Base-by-base conservation (phyloP, 2,888 invertebrate species). In the Xanthorhoe designata region DNA sequence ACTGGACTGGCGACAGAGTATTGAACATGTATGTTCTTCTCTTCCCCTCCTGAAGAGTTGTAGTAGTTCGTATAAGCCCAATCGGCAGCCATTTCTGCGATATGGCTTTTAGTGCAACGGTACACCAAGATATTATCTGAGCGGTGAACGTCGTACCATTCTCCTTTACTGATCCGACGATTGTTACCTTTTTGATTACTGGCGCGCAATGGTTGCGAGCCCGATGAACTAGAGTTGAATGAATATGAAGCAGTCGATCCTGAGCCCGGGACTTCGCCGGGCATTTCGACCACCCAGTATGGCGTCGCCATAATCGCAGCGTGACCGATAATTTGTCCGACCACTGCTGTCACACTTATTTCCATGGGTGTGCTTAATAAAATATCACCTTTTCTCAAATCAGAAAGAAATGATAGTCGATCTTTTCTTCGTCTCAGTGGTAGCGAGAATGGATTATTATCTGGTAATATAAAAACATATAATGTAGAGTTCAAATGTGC, bases 41-140 rank as follows among this genome's bases (percentile, higher is more conserved):
- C 10, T 42, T 42, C 38, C 38, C 38, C 38, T 42, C 38, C 38
- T 42, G 38, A 42, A 42, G 38, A 42, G 38, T 42, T 42, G 38
- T 42, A 42, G 38, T 42, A 42, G 38, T 42, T 0, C 3, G 38
- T 42, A 42, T 42, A 42, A 42, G 38, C 38, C 38, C 38, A 42
- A 42, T 42, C 38, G 13, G 38, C 38, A 13, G 38, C 38, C 38
- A 13, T 42, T 9, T 13, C 13, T 10, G 38, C 38, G 13, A 38
- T 10, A 38, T 9, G 2, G 13, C 38, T 10, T 10, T 38, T 13
- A 38, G 13, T 1, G 32, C 32, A 32, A 32, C 32, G 32, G 32
- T 32, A 32, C 8, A 32, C 32, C 32, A 1, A 4, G 1, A 32
- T 32, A 32, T 32, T 7, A 32, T 32, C 32, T 32, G 32, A 32